Evolutionary conservation across 2,113 vertebrate genomes (phyloP), one percentile per base, ranked within the genome.

Genomic region (Tretioscincus oriximinensis): DNA sequence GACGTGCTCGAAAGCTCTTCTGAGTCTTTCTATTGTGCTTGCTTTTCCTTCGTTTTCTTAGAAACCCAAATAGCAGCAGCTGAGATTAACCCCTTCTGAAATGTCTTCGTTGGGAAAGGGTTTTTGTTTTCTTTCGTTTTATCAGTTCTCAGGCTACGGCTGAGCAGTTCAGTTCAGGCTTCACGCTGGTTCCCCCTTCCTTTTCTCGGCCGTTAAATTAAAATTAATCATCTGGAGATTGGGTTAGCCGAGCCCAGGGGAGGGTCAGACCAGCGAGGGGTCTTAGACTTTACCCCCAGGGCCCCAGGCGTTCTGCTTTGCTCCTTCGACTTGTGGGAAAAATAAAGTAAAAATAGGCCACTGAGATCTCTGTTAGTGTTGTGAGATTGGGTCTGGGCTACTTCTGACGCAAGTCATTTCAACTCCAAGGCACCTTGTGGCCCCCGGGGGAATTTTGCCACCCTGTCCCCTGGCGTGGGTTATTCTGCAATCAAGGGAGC

Each of bases 321-420:
- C n/a, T 26, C 11, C 78, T 29, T 28, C 11, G 1, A 47, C 20
- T 11, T 29, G 70, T 78, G 82, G 82, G 82, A 83, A 83, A 83
- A 54, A 21, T 31, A 26, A 60, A 47, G 20, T 67, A 16, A 18
- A 58, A 45, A 6, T 29, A n/a, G 24, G 60, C 29, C 61, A 8
- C 11, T 29, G 10, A 7, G 11, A 2, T 4, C 22, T 21, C 16
- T 69, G 51, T 70, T 67, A 41, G 35, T 20, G 14, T 49, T 29
- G 26, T 11, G 0, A 45, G 65, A 24, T 28, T n/a, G 45, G 28
- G 6, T 24, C 10, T 18, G 5, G n/a, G 63, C 70, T 18, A 28
- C 35, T 73, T 31, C 35, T 74, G 71, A 79, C 28, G 20, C 49
- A 61, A 9, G 7, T 11, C 3, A 7, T 61, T 10, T 24, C 31